Base-by-base conservation (phyloP, 2,888 invertebrate genomes). In the Cryptocheilus praepositus region DNA sequence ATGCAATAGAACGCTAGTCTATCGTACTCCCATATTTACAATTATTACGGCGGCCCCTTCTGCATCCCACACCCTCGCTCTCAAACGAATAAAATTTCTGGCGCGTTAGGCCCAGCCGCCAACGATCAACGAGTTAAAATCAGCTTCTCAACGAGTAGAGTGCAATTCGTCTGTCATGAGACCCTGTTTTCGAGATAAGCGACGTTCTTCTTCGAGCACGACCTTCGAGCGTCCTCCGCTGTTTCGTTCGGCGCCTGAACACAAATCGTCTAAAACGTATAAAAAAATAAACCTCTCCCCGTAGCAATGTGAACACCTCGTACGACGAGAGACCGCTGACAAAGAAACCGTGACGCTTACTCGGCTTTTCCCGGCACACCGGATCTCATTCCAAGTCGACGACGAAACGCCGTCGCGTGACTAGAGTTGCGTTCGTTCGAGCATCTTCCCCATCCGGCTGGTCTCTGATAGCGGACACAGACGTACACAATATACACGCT, bases 21-120 rank as follows among this genome's bases (percentile, higher is more conserved):
- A 49, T n/a, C 49, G 36, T 49, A 1, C 13, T 49, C 16, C 69
- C 60, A 59, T 84, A 86, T 86, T 79, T 86, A 85, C 85, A 86
- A 80, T 82, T 74, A 78, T 81, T 77, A 78, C 77, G 76, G 79
- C 76, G 76, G 73, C 60, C 56, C 56, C 28, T 44, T 22, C 21
- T 5, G 3, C 11, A 1, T 15, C 7, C 21, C 16, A 16, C 21
- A 46, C 22, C 25, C 46, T 45, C 49, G n/a, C 13, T 53, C 52
- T 51, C 52, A 46, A 44, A 45, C 62, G 46, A 57, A 64, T 76
- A 70, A 72, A 76, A 74, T 58, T 60, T 73, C 52, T 19, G 53
- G 15, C 51, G 19, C 28, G 21, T 46, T 51, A 44, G 21, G 62
- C 64, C 53, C 71, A 71, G 76, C 76, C 67, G 63, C 44, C 43